phyloP scores from a whole-genome alignment of 2,797 vertebrate species.

The Pseudomugil tenellus region DNA sequence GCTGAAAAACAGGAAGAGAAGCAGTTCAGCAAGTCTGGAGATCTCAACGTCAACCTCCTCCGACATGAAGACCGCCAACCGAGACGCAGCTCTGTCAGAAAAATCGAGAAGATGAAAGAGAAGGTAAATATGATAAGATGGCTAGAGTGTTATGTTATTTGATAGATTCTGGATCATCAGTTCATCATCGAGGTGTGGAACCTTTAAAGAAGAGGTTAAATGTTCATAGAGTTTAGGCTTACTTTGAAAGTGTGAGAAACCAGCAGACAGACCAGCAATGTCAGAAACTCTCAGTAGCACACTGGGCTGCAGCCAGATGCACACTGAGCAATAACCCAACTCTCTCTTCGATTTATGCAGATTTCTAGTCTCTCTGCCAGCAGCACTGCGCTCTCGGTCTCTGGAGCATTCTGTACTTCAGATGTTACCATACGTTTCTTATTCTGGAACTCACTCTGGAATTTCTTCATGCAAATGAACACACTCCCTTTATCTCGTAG shows the following conservation, averaged over 20 bases:
- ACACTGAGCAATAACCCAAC: conserved; percentile 16
- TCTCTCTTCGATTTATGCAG: conserved; percentile 41
- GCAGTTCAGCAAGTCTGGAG: conserved; percentile 94
- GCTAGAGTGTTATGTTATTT: neutral
- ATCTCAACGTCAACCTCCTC: conserved; percentile 94
- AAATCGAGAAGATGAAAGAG: conserved; percentile 98
- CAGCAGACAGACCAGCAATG: conserved; percentile 13
- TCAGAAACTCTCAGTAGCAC: conserved; percentile 21
- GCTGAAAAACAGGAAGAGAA: conserved; percentile 99
- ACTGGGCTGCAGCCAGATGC: conserved; percentile 42
- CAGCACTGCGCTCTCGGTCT: conserved; percentile 24
- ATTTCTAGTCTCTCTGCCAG: conserved; percentile 45
- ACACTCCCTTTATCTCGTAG: conserved; percentile 58
- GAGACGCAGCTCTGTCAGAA: conserved; percentile 90
- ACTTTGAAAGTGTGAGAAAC: conserved; percentile 11
- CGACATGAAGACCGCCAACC: conserved; percentile 93
- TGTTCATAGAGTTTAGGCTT: conserved; percentile 3
- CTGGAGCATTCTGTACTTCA: conserved; percentile 44
- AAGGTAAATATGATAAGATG: conserved; percentile 77
- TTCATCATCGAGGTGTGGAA: conserved; percentile 5
- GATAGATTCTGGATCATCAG: conserved; percentile 12
- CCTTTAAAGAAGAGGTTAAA: conserved; percentile 6
- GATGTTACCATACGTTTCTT: conserved; percentile 44
- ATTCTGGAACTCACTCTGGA: conserved; percentile 47
- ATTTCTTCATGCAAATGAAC: conserved; percentile 63